Conservation (phyloP, 92 coral and sea anemone species). For the Bergia sp. region DNA sequence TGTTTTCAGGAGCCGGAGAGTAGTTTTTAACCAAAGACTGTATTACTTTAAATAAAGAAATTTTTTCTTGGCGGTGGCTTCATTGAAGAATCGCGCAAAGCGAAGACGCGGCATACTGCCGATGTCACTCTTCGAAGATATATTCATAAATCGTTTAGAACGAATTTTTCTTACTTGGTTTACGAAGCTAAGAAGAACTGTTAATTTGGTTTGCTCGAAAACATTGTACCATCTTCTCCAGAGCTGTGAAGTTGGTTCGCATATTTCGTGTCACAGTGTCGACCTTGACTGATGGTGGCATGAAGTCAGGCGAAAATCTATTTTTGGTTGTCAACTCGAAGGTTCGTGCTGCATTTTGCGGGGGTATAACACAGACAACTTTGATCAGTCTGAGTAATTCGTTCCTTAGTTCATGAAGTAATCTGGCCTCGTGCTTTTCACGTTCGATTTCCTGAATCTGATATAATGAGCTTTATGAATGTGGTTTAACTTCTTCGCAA, state of each 20-base stretch:
- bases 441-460: neutral
- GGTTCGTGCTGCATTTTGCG: neutral
- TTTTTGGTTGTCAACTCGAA: constrained; percentile 1
- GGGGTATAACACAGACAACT: neutral
- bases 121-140: neutral
- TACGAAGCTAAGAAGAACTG: neutral
- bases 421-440: neutral
- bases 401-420: neutral
- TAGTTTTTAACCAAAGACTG: neutral
- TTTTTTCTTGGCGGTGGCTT: neutral
- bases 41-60: neutral
- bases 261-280: constrained; percentile 26
- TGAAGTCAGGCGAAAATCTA: constrained; percentile 2
- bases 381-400: neutral
- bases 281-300: neutral
- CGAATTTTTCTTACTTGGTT: neutral
- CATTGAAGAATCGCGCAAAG: neutral
- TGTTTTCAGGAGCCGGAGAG: neutral
- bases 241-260: neutral
- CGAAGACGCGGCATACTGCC: neutral
- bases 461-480: neutral
- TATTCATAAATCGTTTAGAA: neutral
- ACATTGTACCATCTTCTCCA: neutral
- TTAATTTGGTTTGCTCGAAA: neutral
- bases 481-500: neutral